Percentiles rank a stretch among this genome's conserved stretches.
Conservation (phyloP, 92 coral and sea anemone species). For the Diadumene lineata region DNA sequence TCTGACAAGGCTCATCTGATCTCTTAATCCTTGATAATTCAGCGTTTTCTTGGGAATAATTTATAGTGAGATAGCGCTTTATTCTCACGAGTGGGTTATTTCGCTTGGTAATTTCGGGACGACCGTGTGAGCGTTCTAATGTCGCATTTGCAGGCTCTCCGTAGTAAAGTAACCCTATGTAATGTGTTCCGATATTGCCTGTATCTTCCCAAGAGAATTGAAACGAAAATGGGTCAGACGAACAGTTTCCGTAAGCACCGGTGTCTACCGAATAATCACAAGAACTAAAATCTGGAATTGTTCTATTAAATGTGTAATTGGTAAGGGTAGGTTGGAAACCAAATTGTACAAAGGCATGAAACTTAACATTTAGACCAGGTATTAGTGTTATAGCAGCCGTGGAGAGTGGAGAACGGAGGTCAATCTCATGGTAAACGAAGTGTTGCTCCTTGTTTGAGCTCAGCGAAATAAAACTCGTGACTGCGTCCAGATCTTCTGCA, state of each 20-base stretch:
- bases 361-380: conserved; percentile 18
- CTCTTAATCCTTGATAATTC: no score
- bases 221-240: conserved; percentile 40
- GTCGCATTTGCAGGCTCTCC: neutral
- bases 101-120: neutral
- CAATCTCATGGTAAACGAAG: conserved; percentile 42
- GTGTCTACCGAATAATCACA: conserved; percentile 20
- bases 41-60: no score
- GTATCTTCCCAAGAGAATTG: conserved; percentile 47
- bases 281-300: conserved; percentile 42
- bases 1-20: conserved; percentile 23
- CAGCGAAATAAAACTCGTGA: conserved; percentile 10
- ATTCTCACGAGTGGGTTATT: neutral
- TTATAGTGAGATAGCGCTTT: no score
- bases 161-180: conserved; percentile 59
- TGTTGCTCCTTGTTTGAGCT: conserved; percentile 14
- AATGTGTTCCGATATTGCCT: conserved; percentile 55
- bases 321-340: conserved; percentile 38
- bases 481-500: neutral
- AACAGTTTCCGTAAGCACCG: conserved; percentile 24
- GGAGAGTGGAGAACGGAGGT: conserved; percentile 29
- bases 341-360: conserved; percentile 44
- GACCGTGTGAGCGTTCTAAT: neutral
- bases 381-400: conserved; percentile 18
- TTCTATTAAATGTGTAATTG: conserved; percentile 15